A percentile compares a stretch with the other conserved stretches of the same genome.
Evolutionary conservation across 2,113 vertebrate species (phyloP).

Genomic region (Aphelocoma coerulescens): DNA sequence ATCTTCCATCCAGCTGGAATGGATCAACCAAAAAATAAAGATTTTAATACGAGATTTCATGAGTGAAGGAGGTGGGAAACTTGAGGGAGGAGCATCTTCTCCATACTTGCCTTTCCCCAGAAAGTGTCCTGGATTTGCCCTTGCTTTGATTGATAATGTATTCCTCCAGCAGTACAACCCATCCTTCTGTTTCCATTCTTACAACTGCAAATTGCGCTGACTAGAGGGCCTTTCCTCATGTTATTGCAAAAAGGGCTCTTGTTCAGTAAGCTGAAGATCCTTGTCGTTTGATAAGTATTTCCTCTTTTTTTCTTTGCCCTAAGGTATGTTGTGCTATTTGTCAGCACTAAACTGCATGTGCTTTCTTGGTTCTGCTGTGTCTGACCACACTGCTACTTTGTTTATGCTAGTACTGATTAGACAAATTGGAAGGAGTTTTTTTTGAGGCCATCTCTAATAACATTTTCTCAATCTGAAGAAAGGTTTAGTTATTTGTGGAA

Average conservation of each 20-base stretch:
- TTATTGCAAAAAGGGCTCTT: neutral
- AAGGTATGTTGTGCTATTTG: neutral
- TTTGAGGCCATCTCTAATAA: neutral
- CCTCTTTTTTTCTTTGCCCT: neutral
- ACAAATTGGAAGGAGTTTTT: neutral
- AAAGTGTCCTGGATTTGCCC: constrained; percentile 27
- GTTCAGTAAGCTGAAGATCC: neutral
- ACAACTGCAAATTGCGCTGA: neutral
- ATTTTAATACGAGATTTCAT: neutral
- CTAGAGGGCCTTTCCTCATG: constrained; percentile 7
- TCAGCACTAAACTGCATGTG: neutral
- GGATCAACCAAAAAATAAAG: neutral
- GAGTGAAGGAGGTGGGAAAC: neutral
- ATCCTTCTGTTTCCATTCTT: constrained; percentile 35
- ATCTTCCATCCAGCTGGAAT: neutral
- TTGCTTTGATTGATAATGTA: constrained; percentile 55
- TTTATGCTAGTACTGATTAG: neutral
- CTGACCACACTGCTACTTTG: neutral
- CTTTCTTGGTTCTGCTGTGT: neutral
- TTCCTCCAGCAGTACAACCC: constrained; percentile 43
- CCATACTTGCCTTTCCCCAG: neutral
- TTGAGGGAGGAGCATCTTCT: neutral
- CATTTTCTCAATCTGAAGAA: neutral
- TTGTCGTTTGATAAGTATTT: constrained; percentile 36
- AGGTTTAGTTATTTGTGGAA: neutral